phyloP scores from a whole-genome alignment of 2,888 invertebrate genomes.

The Amaurobius ferox region DNA sequence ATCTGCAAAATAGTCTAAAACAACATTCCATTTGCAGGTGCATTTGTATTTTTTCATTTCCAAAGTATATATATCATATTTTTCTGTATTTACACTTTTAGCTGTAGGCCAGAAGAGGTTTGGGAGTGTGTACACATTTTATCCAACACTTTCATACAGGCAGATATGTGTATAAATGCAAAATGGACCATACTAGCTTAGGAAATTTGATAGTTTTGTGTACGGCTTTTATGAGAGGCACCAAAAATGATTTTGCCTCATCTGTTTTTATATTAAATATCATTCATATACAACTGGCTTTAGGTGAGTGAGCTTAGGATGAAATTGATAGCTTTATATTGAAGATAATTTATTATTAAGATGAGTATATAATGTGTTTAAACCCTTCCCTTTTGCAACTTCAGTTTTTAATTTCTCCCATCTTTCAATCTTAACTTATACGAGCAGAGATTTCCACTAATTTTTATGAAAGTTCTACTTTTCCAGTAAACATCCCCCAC shows the following conservation, averaged over 20 bases:
- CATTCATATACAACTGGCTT: slow-evolving; percentile 47
- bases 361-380: too few relatives aligned
- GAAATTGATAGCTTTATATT: too few relatives aligned
- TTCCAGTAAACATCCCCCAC: too few relatives aligned
- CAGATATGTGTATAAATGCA: slow-evolving; percentile 41
- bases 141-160: slow-evolving; percentile 46
- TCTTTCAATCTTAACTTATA: too few relatives aligned
- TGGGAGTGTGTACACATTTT: slow-evolving; percentile 57
- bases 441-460: too few relatives aligned
- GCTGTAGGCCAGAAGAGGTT: slow-evolving; percentile 41
- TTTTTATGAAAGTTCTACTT: too few relatives aligned
- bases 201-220: slow-evolving; percentile 71
- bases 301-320: too few relatives aligned
- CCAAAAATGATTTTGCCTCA: slow-evolving; percentile 30
- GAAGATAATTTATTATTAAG: too few relatives aligned
- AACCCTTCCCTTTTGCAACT: too few relatives aligned
- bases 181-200: slow-evolving; percentile 64
- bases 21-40: slow-evolving; percentile 71
- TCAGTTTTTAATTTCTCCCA: too few relatives aligned
- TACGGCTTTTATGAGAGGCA: slow-evolving; percentile 66
- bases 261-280: slow-evolving; percentile 53
- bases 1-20: slow-evolving; percentile 69
- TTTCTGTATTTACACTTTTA: slow-evolving; percentile 69
- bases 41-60: slow-evolving; percentile 71
- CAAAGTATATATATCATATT: slow-evolving; percentile 63